These are phyloP conservation scores for Hafferia zeledoni DNA, from an alignment of 2,797 vertebrate species.

Conservation along the genomic window DNA sequence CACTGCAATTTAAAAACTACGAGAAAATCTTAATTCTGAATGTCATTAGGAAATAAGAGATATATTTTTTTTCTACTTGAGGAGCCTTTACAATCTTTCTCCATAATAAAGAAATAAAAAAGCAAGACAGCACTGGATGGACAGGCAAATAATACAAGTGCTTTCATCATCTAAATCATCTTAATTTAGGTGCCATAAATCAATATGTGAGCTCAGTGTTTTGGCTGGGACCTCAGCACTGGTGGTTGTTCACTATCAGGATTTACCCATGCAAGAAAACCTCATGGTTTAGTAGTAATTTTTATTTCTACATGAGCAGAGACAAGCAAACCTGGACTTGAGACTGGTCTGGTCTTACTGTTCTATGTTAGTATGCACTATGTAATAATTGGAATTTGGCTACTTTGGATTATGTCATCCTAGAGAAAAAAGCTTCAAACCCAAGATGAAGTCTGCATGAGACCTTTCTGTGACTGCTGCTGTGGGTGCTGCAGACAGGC, in stretches of 20 bases:
- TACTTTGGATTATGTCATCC: not conserved
- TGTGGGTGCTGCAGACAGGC: not conserved
- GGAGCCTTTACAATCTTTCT: not conserved
- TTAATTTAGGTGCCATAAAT: not conserved
- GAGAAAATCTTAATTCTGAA: constrained; percentile 13
- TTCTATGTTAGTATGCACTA: not conserved
- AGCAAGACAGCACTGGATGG: not conserved
- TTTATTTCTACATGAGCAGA: not conserved
- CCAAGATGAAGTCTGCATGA: not conserved
- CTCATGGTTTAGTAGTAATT: not conserved
- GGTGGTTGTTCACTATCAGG: not conserved
- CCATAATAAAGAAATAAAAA: not conserved
- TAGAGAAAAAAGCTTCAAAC: not conserved
- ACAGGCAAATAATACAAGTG: not conserved
- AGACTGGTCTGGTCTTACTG: not conserved
- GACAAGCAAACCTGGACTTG: not conserved
- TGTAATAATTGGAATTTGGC: not conserved
- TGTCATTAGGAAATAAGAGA: not conserved
- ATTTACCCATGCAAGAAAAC: not conserved
- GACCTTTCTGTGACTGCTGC: not conserved
- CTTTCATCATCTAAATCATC: not conserved
- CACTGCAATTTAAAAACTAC: not conserved
- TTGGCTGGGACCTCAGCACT: not conserved
- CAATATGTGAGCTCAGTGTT: not conserved
- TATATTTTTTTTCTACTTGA: not conserved